These are phyloP conservation scores for Semotilus atromaculatus DNA, from an alignment of 2,797 vertebrate genomes.

Conservation along the genomic window DNA sequence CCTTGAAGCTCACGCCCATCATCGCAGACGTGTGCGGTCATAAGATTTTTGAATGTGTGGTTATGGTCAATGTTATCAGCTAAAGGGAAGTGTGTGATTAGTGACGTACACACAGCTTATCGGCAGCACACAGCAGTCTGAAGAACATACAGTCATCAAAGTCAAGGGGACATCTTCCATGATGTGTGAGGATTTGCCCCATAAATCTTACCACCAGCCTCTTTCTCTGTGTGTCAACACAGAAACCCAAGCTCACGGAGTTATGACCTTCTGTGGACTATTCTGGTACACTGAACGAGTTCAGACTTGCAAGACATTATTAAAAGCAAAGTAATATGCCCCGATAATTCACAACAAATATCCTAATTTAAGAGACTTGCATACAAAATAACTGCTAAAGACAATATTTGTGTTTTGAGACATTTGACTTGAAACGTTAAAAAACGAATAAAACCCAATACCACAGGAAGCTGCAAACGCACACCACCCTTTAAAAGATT, in stretches of 20 bases:
- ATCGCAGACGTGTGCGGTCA: not conserved
- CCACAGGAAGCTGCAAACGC: not conserved
- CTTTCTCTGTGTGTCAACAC: slow-evolving; percentile 2
- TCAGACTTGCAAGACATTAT: slow-evolving; percentile 3
- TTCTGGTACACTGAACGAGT: slow-evolving; percentile 29
- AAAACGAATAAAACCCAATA: not conserved
- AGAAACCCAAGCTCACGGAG: not conserved
- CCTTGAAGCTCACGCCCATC: not conserved
- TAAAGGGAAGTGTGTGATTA: slow-evolving; percentile 29
- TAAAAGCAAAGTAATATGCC: not conserved
- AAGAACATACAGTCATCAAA: slow-evolving; percentile 19
- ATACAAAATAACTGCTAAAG: not conserved
- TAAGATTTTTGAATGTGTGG: slow-evolving; percentile 13
- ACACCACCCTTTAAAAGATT: not conserved
- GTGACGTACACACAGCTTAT: slow-evolving; percentile 27
- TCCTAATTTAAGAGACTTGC: not conserved
- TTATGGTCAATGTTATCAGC: not conserved
- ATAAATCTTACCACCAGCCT: slow-evolving; percentile 10
- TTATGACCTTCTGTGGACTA: slow-evolving; percentile 21
- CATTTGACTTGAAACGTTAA: not conserved
- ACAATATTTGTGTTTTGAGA: not conserved
- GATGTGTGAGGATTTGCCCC: slow-evolving; percentile 33
- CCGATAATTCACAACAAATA: not conserved
- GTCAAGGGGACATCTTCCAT: slow-evolving; percentile 30
- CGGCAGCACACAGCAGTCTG: slow-evolving; percentile 16